phyloP scores from a whole-genome alignment of 1,140 invertebrate genomes.

The Procambarus virginalis region DNA sequence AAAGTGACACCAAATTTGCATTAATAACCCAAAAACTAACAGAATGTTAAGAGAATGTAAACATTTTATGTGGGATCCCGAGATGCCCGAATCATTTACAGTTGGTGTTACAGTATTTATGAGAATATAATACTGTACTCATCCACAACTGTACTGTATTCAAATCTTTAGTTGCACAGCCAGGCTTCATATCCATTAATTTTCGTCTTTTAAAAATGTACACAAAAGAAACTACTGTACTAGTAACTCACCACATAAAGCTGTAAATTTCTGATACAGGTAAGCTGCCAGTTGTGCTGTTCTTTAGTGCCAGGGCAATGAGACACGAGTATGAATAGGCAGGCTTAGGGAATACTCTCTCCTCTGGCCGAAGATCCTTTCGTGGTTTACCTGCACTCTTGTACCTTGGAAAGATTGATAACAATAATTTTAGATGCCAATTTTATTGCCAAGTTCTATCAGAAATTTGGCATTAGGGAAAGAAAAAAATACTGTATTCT shows the following conservation, averaged over 20 bases:
- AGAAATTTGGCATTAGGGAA: neutral
- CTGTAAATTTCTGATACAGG: conserved; percentile 99
- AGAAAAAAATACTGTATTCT: neutral
- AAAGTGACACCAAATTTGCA: too few relatives aligned
- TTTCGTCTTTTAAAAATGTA: too few relatives aligned
- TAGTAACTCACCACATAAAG: conserved; percentile 93
- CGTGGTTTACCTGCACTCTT: conserved; percentile 56
- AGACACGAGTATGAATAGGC: conserved; percentile 98
- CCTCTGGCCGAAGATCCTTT: conserved; percentile 76
- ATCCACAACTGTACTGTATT: too few relatives aligned
- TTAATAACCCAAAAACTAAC: too few relatives aligned
- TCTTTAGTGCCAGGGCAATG: conserved; percentile 97
- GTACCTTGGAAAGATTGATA: conserved; percentile 12
- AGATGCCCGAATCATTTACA: too few relatives aligned
- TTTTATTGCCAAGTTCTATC: neutral
- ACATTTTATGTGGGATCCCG: too few relatives aligned
- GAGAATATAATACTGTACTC: too few relatives aligned
- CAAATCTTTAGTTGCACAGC: too few relatives aligned
- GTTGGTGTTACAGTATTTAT: too few relatives aligned
- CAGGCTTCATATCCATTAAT: too few relatives aligned
- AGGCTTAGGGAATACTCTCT: conserved; percentile 92
- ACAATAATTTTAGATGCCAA: neutral
- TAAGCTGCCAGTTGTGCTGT: conserved; percentile 92
- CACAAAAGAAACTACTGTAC: neutral
- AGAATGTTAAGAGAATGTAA: too few relatives aligned